Evolutionary conservation across 1,140 invertebrate genomes (phyloP).

Genomic region (Aphidius gifuensis): DNA sequence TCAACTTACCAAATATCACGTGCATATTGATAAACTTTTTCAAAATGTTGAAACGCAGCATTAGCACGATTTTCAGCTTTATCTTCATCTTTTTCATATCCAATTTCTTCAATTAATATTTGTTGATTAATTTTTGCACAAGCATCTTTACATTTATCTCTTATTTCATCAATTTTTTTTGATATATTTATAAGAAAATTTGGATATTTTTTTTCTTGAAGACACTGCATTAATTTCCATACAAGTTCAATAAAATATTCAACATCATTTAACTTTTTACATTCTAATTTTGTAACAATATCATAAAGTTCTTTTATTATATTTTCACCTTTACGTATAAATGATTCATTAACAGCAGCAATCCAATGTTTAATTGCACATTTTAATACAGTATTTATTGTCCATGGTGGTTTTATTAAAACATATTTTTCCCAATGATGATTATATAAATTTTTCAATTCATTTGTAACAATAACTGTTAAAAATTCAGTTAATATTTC

Average conservation of each 20-base stretch:
- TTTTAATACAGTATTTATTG: conserved; percentile 36
- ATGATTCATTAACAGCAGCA: conserved; percentile 43
- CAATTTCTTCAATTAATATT: conserved; percentile 30
- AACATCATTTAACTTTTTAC: conserved; percentile 33
- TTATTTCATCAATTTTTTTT: conserved; percentile 29
- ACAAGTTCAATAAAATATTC: conserved; percentile 32
- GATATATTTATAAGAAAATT: conserved; percentile 22
- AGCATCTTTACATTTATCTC: conserved; percentile 23
- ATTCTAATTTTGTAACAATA: conserved; percentile 27
- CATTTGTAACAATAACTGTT: conserved; percentile 39
- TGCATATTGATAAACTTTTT: conserved; percentile 37
- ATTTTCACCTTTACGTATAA: conserved; percentile 31
- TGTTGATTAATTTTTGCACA: conserved; percentile 23
- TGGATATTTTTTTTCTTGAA: conserved; percentile 34
- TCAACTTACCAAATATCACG: conserved; percentile 34
- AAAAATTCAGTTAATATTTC: conserved; percentile 35
- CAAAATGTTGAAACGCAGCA: conserved; percentile 37
- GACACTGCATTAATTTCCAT: conserved; percentile 36
- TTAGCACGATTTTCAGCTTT: conserved; percentile 31
- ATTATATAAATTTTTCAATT: conserved; percentile 44
- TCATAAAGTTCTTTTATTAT: conserved; percentile 35
- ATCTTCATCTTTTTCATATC: conserved; percentile 4
- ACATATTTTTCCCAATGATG: conserved; percentile 40
- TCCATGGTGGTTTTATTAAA: conserved; percentile 50
- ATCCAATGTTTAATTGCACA: conserved; percentile 51